These are phyloP conservation scores for Tuberolachnus salignus DNA, from an alignment of 2,888 invertebrate genomes.

Conservation along the genomic window DNA sequence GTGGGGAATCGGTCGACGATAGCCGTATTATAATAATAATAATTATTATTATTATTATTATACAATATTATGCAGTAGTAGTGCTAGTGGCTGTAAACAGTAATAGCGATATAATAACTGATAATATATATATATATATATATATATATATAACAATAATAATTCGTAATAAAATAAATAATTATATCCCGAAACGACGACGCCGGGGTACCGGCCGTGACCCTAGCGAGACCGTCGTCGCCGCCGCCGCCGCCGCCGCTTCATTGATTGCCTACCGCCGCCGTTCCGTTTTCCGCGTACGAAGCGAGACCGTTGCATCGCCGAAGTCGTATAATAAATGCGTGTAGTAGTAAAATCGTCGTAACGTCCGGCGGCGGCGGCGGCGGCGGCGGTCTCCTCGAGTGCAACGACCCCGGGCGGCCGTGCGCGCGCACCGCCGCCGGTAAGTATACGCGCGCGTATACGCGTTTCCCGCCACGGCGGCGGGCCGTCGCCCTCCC, in stretches of 20 bases:
- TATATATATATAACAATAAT: too few species aligned
- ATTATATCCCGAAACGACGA: not conserved
- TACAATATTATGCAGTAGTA: too few species aligned
- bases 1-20: too few species aligned
- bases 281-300: slow-evolving; percentile 25
- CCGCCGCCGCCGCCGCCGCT: not conserved
- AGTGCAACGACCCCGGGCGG: slow-evolving; percentile 21
- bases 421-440: slow-evolving; percentile 29
- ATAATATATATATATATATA: too few species aligned
- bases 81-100: too few species aligned
- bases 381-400: slow-evolving; percentile 6
- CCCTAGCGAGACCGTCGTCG: slow-evolving; percentile 5
- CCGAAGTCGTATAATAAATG: slow-evolving; percentile 19
- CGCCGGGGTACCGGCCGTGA: not conserved
- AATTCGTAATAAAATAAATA: not conserved
- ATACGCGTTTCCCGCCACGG: slow-evolving; percentile 43
- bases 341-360: not conserved
- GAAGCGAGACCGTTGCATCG: slow-evolving; percentile 30
- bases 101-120: too few species aligned
- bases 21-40: too few species aligned
- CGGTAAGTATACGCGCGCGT: not conserved
- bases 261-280: slow-evolving; percentile 31
- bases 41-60: too few species aligned
- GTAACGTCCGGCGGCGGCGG: not conserved
- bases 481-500: slow-evolving; percentile 40